Percentiles rank a stretch among this genome's conserved stretches.
Conservation (phyloP, 2,888 invertebrate genomes). For the Idaea aversata region DNA sequence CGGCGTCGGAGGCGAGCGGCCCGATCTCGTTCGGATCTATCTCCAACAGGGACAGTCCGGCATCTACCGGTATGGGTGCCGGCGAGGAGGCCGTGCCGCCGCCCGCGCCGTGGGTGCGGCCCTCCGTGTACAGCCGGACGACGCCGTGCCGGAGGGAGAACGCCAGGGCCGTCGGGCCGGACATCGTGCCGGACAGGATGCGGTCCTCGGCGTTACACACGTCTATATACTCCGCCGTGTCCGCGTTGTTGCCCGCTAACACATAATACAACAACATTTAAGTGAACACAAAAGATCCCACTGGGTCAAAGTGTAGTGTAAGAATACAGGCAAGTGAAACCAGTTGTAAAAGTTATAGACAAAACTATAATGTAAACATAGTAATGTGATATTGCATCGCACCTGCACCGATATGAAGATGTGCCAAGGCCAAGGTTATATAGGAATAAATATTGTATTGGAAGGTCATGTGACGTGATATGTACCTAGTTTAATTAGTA, state of each 20-base stretch:
- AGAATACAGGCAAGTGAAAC: too few relatives aligned
- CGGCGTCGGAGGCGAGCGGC: constrained; percentile 54
- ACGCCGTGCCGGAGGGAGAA: constrained; percentile 62
- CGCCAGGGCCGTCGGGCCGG: constrained; percentile 34
- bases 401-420: too few relatives aligned
- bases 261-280: not conserved
- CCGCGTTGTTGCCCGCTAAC: not conserved
- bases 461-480: too few relatives aligned
- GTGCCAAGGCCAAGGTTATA: too few relatives aligned
- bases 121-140: constrained; percentile 36
- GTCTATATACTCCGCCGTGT: not conserved
- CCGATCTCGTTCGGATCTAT: constrained; percentile 84
- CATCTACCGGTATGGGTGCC: constrained; percentile 59
- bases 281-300: too few relatives aligned
- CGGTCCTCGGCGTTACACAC: too few relatives aligned
- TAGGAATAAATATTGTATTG: too few relatives aligned
- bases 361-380: too few relatives aligned
- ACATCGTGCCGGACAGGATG: not conserved
- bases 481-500: too few relatives aligned
- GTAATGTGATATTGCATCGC: too few relatives aligned
- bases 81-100: constrained; percentile 16
- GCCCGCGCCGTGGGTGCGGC: not conserved
- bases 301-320: too few relatives aligned
- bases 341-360: too few relatives aligned
- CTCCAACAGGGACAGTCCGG: constrained; percentile 83